Base-by-base conservation (phyloP, 2,888 invertebrate species). In the Pachycephus smyrnensis region DNA sequence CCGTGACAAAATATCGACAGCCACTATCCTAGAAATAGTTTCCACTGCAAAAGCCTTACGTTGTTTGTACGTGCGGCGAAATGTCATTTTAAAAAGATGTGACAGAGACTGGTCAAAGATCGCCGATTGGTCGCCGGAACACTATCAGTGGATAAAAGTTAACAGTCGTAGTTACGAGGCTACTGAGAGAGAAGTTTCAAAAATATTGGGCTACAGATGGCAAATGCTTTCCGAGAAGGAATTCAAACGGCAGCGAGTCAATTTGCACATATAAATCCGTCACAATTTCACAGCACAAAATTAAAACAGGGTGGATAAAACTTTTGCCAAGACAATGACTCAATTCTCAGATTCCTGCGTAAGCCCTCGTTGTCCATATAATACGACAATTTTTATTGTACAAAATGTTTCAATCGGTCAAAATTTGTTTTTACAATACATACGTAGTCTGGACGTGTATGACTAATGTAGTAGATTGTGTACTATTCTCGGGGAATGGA, bases 1-100 rank as follows among this genome's bases (percentile, higher is more conserved):
- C 36, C 94, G 96, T 11, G 96, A 97, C 89, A 93, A 95, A 86
- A 93, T 97, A 79, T 97, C 97, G 6, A 96, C 96, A 2, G 93
- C 95, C 0, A 97, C 96, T 0, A 93, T 96, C 30, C 91, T 97
- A 71, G 92, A 97, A 23, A 92, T 97, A 73, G 96, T 95, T 0
- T 93, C 93, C 74, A 94, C 94, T 2, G 95, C 94, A 0, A 94
- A 93, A 85, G 94, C 94, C 83, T 91, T 97, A 77, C 92, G 93
- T 32, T 92, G 93, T 77, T 92, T 96, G 3, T 92, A 94, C 82
- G 93, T 97, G 1, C 92, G 97, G 73, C 93, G 94, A 75, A 96
- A 96, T 87, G 96, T 94, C 1, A 93, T 96, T 12, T 93, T 97
- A 80, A 92, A 95, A 80, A 93, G 95, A 89, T 94, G 94, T 86